phyloP scores from a whole-genome alignment of 1,140 invertebrate genomes.

The Neomicropteryx cornuta region DNA sequence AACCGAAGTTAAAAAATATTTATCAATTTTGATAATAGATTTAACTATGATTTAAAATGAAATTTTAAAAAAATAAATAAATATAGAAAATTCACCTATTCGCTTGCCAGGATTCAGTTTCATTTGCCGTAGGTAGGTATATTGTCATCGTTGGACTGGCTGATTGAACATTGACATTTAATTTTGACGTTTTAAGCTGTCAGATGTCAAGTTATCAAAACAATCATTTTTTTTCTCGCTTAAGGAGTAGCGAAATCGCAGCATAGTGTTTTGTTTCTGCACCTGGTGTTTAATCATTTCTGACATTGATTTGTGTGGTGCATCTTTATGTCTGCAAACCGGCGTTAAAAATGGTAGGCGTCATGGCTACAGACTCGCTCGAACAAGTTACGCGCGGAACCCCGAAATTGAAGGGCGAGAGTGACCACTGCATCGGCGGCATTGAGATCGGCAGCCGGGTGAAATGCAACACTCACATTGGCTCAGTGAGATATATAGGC shows the following conservation, averaged over 20 bases:
- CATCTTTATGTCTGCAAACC: conserved; percentile 11
- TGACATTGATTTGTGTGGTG: conserved; percentile 2
- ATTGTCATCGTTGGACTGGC: no score
- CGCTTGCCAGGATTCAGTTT: no score
- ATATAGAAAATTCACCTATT: no score
- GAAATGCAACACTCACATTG: conserved; percentile 32
- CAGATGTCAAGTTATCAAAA: neutral
- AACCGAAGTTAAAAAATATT: no score
- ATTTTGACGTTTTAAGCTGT: no score
- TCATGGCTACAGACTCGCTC: conserved; percentile 37
- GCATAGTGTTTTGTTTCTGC: conserved; percentile 2
- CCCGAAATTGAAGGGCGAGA: conserved; percentile 31
- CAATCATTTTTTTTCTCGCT: conserved; percentile 3
- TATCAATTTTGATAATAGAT: no score
- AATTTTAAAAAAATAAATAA: no score
- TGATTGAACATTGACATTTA: no score
- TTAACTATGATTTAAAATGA: no score
- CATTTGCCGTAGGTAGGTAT: no score
- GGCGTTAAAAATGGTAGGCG: conserved; percentile 38
- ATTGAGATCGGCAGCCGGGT: conserved; percentile 33
- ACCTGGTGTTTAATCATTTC: conserved; percentile 7
- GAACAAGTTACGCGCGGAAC: conserved; percentile 37
- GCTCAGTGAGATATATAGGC: conserved; percentile 34
- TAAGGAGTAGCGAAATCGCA: conserved; percentile 1
- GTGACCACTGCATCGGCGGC: conserved; percentile 25